These are phyloP conservation scores for Sebastes trivittatus DNA, from an alignment of 2,797 vertebrate species.

Conservation along the genomic window DNA sequence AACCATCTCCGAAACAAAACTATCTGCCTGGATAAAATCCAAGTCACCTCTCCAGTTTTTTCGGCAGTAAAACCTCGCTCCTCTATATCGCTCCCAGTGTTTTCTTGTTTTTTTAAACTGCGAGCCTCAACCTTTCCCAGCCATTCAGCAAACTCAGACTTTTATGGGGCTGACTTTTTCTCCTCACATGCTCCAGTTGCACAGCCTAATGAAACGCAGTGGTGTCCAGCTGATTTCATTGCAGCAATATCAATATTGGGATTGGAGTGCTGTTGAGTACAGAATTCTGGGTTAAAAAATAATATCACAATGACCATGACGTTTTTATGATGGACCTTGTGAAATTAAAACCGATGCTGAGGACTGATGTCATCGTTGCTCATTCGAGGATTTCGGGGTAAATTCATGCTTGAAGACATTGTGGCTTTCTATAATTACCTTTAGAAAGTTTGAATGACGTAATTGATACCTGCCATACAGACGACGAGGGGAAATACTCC, in stretches of 20 bases:
- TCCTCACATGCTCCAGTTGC: slow-evolving; percentile 60
- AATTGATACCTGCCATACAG: slow-evolving; percentile 72
- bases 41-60: slow-evolving; percentile 34
- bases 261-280: slow-evolving; percentile 46
- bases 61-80: slow-evolving; percentile 50
- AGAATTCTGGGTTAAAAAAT: slow-evolving; percentile 42
- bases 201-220: slow-evolving; percentile 60
- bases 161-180: slow-evolving; percentile 64
- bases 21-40: slow-evolving; percentile 54
- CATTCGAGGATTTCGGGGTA: slow-evolving; percentile 23
- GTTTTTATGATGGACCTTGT: slow-evolving; percentile 53
- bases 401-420: slow-evolving; percentile 51
- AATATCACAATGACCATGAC: slow-evolving; percentile 49
- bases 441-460: slow-evolving; percentile 69
- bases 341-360: slow-evolving; percentile 58
- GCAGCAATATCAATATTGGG: slow-evolving; percentile 61
- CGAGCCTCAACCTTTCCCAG: slow-evolving; percentile 36
- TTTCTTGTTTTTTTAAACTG: slow-evolving; percentile 29
- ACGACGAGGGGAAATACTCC: slow-evolving; percentile 50
- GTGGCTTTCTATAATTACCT: slow-evolving; percentile 69
- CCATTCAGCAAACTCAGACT: slow-evolving; percentile 25
- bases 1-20: slow-evolving; percentile 48
- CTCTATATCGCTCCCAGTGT: slow-evolving; percentile 35
- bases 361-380: slow-evolving; percentile 66
- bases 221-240: slow-evolving; percentile 65